Conservation (phyloP, 2,888 invertebrate genomes). For the Heterodera filipjevi region DNA sequence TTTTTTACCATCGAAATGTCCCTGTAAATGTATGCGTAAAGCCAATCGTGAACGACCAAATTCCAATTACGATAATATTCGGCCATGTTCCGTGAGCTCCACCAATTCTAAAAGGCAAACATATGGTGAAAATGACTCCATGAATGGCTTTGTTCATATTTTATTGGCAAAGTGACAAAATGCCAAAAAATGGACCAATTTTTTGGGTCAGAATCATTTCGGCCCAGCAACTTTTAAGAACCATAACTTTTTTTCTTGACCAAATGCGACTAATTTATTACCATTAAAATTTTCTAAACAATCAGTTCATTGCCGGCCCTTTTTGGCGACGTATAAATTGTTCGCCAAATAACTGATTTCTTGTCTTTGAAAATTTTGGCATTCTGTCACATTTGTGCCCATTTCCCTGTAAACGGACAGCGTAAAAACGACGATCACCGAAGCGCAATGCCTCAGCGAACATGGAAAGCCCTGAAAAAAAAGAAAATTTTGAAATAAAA, state of each 20-base stretch:
- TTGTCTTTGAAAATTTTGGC: neutral
- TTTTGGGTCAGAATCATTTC: no score
- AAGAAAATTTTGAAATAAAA: neutral
- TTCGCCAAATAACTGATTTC: no score
- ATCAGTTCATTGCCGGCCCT: no score
- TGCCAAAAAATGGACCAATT: no score
- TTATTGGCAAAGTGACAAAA: neutral
- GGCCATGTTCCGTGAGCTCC: constrained; percentile 83
- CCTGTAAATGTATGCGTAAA: constrained; percentile 84
- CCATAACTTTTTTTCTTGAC: no score
- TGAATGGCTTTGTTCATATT: neutral
- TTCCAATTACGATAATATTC: constrained; percentile 93
- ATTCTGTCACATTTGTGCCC: neutral
- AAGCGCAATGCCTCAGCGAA: constrained; percentile 86
- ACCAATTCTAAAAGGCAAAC: constrained; percentile 90
- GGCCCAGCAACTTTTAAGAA: no score
- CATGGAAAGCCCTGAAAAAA: constrained; percentile 76
- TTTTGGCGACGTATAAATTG: no score
- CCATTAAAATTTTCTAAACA: no score
- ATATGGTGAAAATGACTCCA: neutral
- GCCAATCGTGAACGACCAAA: constrained; percentile 89
- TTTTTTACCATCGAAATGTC: constrained; percentile 68
- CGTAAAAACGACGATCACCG: constrained; percentile 81
- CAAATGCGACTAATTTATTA: no score
- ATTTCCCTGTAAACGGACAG: constrained; percentile 37